Percentiles rank a stretch among this genome's conserved stretches.
These are phyloP conservation scores for Seira musarum DNA, from an alignment of 2,888 invertebrate genomes.

Conservation along the genomic window DNA sequence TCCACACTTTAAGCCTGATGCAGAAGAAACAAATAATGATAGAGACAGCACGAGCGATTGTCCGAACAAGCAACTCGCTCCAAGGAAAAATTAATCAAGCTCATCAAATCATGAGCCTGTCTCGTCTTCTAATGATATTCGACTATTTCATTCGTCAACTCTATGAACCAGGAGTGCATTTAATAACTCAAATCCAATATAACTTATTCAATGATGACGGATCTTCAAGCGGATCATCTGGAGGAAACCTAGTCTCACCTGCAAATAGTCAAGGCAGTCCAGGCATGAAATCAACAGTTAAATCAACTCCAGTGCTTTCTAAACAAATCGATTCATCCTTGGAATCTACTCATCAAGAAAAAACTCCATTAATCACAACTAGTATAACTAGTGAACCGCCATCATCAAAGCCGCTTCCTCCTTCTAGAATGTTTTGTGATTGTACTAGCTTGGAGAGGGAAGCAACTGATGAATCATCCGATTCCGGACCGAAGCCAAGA, in stretches of 20 bases:
- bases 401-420: constrained; percentile 63
- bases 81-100: constrained; percentile 58
- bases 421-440: constrained; percentile 67
- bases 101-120: constrained; percentile 84
- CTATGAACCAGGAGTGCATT: constrained; percentile 90
- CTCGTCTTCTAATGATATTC: constrained; percentile 87
- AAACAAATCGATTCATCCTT: constrained; percentile 36
- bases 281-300: constrained; percentile 24
- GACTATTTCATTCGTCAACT: constrained; percentile 97
- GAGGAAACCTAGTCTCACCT: constrained; percentile 22
- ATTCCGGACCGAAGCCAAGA: constrained; percentile 84
- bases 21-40: constrained; percentile 95
- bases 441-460: constrained; percentile 57
- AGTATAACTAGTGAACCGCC: constrained; percentile 62
- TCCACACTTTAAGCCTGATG: constrained; percentile 95
- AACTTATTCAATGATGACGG: constrained; percentile 81
- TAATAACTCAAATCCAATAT: constrained; percentile 90
- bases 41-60: constrained; percentile 71
- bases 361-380: constrained; percentile 42
- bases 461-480: constrained; percentile 71
- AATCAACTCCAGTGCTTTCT: constrained; percentile 26
- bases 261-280: constrained; percentile 53
- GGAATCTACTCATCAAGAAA: constrained; percentile 31
- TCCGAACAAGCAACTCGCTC: constrained; percentile 64
- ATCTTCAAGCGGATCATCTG: constrained; percentile 27